phyloP scores from a whole-genome alignment of 2,113 vertebrate genomes.

The Pterocles orientalis region DNA sequence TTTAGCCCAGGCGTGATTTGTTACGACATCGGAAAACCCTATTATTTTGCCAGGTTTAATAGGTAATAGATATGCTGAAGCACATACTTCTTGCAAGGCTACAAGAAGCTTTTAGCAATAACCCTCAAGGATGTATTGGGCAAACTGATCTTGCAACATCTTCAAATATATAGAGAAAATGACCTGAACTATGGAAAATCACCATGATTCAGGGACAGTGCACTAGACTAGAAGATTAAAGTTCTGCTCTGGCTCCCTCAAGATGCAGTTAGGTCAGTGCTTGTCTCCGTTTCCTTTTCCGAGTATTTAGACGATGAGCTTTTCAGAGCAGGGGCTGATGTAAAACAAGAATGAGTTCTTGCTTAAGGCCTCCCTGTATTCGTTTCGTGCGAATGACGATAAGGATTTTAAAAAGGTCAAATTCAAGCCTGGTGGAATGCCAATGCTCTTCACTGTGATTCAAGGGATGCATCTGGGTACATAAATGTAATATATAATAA shows the following conservation, averaged over 20 bases:
- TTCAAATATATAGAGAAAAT: constrained; percentile 20
- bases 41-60: constrained; percentile 45
- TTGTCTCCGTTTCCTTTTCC: not conserved
- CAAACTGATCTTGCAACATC: constrained; percentile 41
- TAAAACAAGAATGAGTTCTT: constrained; percentile 29
- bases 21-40: constrained; percentile 55
- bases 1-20: constrained; percentile 51
- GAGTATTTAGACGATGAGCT: not conserved
- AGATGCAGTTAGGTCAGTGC: not conserved
- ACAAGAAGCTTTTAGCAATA: constrained; percentile 39
- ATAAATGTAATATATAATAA: not conserved
- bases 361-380: not conserved
- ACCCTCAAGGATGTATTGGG: constrained; percentile 31
- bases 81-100: constrained; percentile 24
- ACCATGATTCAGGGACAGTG: not conserved
- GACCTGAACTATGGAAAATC: constrained; percentile 19
- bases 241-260: constrained; percentile 34
- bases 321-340: not conserved
- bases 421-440: not conserved
- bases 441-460: not conserved
- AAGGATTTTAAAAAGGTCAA: constrained; percentile 19
- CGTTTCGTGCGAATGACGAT: not conserved
- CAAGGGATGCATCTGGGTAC: not conserved
- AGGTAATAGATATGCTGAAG: constrained; percentile 30
- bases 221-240: constrained; percentile 42